Evolutionary conservation across 1,140 invertebrate genomes (phyloP), one percentile per base, ranked within the genome.

Genomic region (Bacillus rossius): DNA sequence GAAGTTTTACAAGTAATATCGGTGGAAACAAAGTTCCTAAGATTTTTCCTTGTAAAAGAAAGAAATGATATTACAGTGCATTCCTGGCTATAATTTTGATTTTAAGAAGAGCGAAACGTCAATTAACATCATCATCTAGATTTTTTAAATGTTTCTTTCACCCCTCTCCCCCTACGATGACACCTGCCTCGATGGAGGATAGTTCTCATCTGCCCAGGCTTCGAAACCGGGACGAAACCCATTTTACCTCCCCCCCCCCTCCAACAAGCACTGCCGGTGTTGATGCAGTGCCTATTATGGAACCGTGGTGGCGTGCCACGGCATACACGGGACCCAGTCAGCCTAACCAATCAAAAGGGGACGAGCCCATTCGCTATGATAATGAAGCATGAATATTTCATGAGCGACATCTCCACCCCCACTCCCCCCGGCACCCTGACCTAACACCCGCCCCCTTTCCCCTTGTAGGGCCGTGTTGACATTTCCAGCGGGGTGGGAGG

Each of bases 341-440:
- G 38, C 55, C 42, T 29, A 42, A 17, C 57, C 57, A 59, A 59
- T 59, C 57, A 59, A 41, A 57, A 59, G 41, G 57, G 57, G 57
- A 25, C 57, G 16, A 52, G 40, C 38, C 25, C 57, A 59, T 59
- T 59, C 57, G n/a, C 57, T 59, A 59, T 59, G 57, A 59, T 59
- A 59, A 59, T 59, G 57, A 59, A 59, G 50, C 57, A 59, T 59
- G 57, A 59, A 59, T 59, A 59, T 52, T 22, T 45, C 57, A 59
- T 59, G 45, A 59, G 49, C 25, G 5, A 19, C 26, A 49, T 49
- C 47, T 22, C 47, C 20, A 23, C 25, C 47, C 13, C 52, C 20
- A n/a, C n/a, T 13, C 54, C 29, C 16, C 54, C n/a, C 19, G 13
- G n/a, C 52, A 25, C 45, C 42, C 54, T 5, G 14, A 20, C 8